phyloP scores from a whole-genome alignment of 2,888 invertebrate genomes.

The Cotesia congregata region DNA sequence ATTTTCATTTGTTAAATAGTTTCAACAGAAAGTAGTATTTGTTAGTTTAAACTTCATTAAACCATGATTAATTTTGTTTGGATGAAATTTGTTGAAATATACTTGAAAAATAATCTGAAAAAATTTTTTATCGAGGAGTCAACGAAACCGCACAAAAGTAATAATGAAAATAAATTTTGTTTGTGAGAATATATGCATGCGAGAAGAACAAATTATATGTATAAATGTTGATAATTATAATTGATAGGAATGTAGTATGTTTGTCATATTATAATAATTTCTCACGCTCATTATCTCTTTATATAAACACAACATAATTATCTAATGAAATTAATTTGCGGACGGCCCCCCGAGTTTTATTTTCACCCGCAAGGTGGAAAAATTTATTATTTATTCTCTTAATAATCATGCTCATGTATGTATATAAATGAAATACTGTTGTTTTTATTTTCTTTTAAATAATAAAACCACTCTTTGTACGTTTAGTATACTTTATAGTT shows the following conservation, averaged over 20 bases:
- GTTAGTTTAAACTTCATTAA: no score
- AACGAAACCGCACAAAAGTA: slow-evolving; percentile 4
- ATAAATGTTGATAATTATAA: slow-evolving; percentile 69
- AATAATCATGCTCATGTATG: slow-evolving; percentile 51
- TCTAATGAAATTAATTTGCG: slow-evolving; percentile 17
- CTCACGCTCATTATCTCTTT: slow-evolving; percentile 27
- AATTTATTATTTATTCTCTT: slow-evolving; percentile 28
- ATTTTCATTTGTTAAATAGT: slow-evolving; percentile 6
- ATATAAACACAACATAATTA: slow-evolving; percentile 9
- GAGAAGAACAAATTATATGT: slow-evolving; percentile 61
- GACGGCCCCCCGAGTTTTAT: slow-evolving; percentile 3
- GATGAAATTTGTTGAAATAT: background rate
- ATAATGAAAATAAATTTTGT: slow-evolving; percentile 34
- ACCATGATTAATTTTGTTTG: background rate
- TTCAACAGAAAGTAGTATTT: background rate
- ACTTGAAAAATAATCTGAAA: background rate
- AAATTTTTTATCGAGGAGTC: background rate
- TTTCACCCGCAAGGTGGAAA: background rate
- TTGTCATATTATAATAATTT: slow-evolving; percentile 57
- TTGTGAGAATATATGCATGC: slow-evolving; percentile 49
- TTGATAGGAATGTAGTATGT: slow-evolving; percentile 65
- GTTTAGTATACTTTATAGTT: slow-evolving; percentile 56
- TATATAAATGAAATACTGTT: slow-evolving; percentile 55
- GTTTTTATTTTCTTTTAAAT: slow-evolving; percentile 42
- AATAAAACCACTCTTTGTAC: slow-evolving; percentile 55